Percentiles rank a stretch among this genome's conserved stretches.
Evolutionary conservation across 2,113 vertebrate species (phyloP).

Genomic region (Calidris pygmaea): DNA sequence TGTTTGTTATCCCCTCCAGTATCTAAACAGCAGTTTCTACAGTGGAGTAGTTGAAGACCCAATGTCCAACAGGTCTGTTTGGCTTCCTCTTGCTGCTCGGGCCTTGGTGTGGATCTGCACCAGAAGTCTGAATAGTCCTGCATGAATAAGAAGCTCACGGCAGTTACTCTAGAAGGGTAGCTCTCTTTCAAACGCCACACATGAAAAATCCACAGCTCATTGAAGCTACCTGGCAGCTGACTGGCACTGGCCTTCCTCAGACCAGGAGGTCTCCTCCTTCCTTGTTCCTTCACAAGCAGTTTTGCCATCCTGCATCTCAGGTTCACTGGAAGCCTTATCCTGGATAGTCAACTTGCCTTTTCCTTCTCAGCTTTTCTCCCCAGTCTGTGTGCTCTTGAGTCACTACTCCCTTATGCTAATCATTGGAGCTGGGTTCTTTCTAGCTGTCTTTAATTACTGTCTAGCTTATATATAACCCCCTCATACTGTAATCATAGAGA

Average conservation of each 20-base stretch:
- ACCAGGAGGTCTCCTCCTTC: not conserved
- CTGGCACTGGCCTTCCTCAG: not conserved
- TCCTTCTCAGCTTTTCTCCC: not conserved
- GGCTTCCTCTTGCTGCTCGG: not conserved
- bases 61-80: not conserved
- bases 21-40: not conserved
- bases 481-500: slow-evolving; percentile 31
- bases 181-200: not conserved
- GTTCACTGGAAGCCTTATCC: not conserved
- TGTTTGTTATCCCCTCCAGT: not conserved
- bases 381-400: not conserved
- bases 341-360: not conserved
- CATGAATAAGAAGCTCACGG: not conserved
- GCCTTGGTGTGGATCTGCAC: not conserved
- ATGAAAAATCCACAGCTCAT: not conserved
- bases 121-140: not conserved
- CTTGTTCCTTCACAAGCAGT: not conserved
- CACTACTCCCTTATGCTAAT: slow-evolving; percentile 28
- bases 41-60: not conserved
- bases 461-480: slow-evolving; percentile 48
- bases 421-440: not conserved
- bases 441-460: slow-evolving; percentile 39
- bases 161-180: not conserved
- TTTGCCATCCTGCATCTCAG: not conserved
- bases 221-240: not conserved